phyloP scores from a whole-genome alignment of 2,113 vertebrate genomes.

The Taurulus bubalis region DNA sequence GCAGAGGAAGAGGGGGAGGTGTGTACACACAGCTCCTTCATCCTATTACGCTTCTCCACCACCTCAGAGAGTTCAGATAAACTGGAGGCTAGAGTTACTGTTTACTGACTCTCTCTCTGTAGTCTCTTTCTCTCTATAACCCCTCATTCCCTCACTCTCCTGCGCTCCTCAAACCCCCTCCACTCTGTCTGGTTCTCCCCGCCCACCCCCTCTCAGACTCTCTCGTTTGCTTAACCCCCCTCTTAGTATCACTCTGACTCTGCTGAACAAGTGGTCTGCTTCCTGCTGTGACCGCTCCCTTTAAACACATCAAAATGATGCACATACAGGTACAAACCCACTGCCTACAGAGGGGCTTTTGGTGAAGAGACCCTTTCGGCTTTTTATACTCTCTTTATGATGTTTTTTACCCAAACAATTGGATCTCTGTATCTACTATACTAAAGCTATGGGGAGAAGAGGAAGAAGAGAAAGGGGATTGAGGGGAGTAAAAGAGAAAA shows the following conservation, averaged over 20 bases:
- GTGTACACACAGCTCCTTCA: slow-evolving; percentile 78
- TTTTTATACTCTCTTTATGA: background rate
- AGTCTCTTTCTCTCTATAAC: slow-evolving; percentile 57
- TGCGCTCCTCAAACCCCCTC: slow-evolving; percentile 62
- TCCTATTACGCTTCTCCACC: slow-evolving; percentile 43
- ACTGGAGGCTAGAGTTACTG: slow-evolving; percentile 47
- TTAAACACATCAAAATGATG: slow-evolving; percentile 12
- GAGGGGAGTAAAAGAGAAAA: background rate
- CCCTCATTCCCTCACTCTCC: slow-evolving; percentile 48
- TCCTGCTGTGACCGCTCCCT: slow-evolving; percentile 60
- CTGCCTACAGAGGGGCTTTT: background rate
- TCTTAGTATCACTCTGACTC: slow-evolving; percentile 20
- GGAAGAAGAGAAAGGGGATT: background rate
- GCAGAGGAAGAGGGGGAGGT: slow-evolving; percentile 64
- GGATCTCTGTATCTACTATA: background rate
- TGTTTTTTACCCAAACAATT: background rate
- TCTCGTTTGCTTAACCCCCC: slow-evolving; percentile 25
- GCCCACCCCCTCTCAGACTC: slow-evolving; percentile 44
- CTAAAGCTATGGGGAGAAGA: background rate
- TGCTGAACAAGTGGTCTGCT: slow-evolving; percentile 49
- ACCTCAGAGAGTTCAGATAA: slow-evolving; percentile 61
- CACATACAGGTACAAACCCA: slow-evolving; percentile 13
- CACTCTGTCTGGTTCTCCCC: slow-evolving; percentile 47
- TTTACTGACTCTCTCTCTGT: slow-evolving; percentile 55
- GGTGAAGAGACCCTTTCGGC: background rate